phyloP scores from a whole-genome alignment of 2,888 invertebrate genomes.

The Amorpha juglandis region DNA sequence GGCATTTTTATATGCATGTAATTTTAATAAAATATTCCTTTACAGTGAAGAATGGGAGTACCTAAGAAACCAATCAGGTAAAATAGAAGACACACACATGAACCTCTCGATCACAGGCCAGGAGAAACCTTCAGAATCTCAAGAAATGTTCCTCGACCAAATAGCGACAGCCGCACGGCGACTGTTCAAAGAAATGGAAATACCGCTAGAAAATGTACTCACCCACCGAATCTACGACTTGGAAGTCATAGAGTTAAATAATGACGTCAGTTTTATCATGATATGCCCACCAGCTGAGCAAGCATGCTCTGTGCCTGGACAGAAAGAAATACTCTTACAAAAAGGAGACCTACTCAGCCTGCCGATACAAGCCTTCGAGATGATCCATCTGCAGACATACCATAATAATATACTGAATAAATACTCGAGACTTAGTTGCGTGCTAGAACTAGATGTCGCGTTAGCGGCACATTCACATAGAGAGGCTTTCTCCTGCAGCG shows the following conservation, averaged over 20 bases:
- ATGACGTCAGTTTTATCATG: conserved; percentile 95
- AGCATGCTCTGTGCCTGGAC: conserved; percentile 95
- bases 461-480: conserved; percentile 96
- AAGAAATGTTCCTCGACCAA: conserved; percentile 91
- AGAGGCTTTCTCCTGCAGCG: conserved; percentile 96
- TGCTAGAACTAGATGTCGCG: conserved; percentile 95
- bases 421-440: conserved; percentile 96
- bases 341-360: conserved; percentile 94
- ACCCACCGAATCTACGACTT: conserved; percentile 94
- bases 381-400: conserved; percentile 98
- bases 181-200: conserved; percentile 92
- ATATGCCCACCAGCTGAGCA: conserved; percentile 96
- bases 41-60: conserved; percentile 97
- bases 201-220: conserved; percentile 87
- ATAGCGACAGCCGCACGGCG: conserved; percentile 89
- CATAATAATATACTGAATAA: conserved; percentile 94
- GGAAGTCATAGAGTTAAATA: conserved; percentile 96
- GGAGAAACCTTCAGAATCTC: conserved; percentile 88
- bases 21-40: background rate
- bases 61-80: conserved; percentile 86
- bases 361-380: conserved; percentile 96
- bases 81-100: conserved; percentile 65
- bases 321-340: conserved; percentile 92
- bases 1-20: background rate
- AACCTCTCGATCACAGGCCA: conserved; percentile 57